Base-by-base conservation (phyloP, 2,113 vertebrate genomes). In the Galeopterus variegatus region DNA sequence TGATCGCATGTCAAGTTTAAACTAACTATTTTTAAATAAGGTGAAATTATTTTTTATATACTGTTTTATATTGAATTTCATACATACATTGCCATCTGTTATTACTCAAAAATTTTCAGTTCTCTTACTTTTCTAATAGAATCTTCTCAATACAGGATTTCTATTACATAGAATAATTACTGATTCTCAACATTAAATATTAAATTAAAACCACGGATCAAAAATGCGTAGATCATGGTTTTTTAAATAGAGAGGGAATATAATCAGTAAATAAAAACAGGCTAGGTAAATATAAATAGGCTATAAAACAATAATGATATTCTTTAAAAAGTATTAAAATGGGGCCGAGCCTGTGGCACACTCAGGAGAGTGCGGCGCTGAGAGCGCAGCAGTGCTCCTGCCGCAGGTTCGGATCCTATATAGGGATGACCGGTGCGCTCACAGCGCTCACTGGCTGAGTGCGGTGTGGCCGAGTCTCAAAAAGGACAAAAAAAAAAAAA, bases 51-150 rank as follows among this genome's bases (percentile, higher is more conserved):
- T 80, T 83, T 72, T 65, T 24, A 81, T 77, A 0, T 48, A 3
- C 8, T 1, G 26, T 5, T 60, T 64, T 41, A 36, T 28, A 17
- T 12, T 19, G n/a, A 31, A 69, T 50, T 50, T 26, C 67, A 28
- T 12, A 13, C 1, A 9, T 3, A 31, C 1, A 1, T 0, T 0
- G 3, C 41, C 65, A 33, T 90, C 62, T 62, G 58, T 48, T 70
- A 45, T 33, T 14, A 54, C 80, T 87, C 62, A 60, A 50, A 48
- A 23, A 3, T n/a, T 73, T 52, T 19, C 69, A 70, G 33, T 11
- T n/a, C 9, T 3, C 62, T 70, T 19, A 14, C 80, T 75, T 95
- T 62, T 52, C 24, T 28, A 31, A 24, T 15, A 33, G 62, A 72
- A 14, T 84, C 52, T 92, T 67, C 41, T 23, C 52, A 50, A 15